Evolutionary conservation across 2,113 vertebrate species (phyloP).

Genomic region (Sinocyclocheilus anshuiensis): DNA sequence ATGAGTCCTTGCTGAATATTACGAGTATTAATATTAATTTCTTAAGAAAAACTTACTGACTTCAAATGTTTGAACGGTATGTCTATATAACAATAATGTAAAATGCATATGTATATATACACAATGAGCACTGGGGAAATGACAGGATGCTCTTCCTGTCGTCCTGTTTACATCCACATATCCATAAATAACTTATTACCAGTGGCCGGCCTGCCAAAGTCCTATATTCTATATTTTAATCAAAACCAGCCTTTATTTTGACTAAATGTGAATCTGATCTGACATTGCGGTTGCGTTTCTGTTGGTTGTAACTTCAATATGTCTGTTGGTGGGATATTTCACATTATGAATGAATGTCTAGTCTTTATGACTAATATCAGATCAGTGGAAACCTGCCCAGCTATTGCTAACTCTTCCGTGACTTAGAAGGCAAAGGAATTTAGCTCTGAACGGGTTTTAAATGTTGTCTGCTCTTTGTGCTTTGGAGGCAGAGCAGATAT

Average conservation of each 20-base stretch:
- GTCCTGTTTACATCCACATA: not conserved
- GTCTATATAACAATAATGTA: not conserved
- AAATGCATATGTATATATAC: not conserved
- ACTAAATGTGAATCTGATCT: not conserved
- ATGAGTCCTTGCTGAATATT: not conserved
- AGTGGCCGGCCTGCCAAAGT: not conserved
- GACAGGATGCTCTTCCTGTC: constrained; percentile 31
- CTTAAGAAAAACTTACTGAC: not conserved
- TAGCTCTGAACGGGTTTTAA: not conserved
- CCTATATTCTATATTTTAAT: not conserved
- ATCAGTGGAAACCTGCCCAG: constrained; percentile 2
- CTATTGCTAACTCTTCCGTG: not conserved
- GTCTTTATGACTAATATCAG: not conserved
- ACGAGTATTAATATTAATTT: not conserved
- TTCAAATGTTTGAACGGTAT: not conserved
- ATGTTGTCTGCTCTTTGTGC: not conserved
- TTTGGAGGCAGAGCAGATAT: not conserved
- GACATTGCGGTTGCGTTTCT: not conserved
- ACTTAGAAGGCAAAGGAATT: constrained; percentile 21
- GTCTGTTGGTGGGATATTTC: not conserved
- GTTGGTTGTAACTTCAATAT: not conserved
- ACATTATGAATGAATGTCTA: not conserved
- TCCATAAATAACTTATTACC: constrained; percentile 11
- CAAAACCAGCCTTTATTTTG: not conserved
- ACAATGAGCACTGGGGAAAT: not conserved